Conservation (phyloP, 1,140 invertebrate genomes). For the Nomia melanderi region DNA sequence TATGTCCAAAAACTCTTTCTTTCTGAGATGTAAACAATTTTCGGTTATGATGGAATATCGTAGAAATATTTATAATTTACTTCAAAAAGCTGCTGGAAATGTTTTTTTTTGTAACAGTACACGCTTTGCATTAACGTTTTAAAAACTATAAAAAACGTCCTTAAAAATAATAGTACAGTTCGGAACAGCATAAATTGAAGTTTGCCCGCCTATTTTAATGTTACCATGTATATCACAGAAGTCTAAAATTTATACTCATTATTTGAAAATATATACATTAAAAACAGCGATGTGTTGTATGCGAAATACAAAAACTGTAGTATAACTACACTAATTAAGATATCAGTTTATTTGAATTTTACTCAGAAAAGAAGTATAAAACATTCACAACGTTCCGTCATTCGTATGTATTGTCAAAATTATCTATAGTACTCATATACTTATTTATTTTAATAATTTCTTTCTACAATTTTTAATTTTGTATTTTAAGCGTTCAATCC, state of each 20-base stretch:
- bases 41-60: too few relatives aligned
- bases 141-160: too few relatives aligned
- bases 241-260: neutral
- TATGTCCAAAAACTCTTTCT: too few relatives aligned
- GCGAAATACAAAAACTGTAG: neutral
- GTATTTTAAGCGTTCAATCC: too few relatives aligned
- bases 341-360: conserved; percentile 5
- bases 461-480: neutral
- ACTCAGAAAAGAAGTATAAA: conserved; percentile 13
- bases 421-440: neutral
- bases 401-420: conserved; percentile 1
- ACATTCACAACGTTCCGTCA: conserved; percentile 19
- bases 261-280: neutral
- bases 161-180: too few relatives aligned
- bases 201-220: too few relatives aligned
- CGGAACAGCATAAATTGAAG: too few relatives aligned
- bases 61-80: too few relatives aligned
- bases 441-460: conserved; percentile 20
- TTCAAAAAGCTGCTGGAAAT: too few relatives aligned
- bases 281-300: neutral
- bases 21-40: too few relatives aligned
- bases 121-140: too few relatives aligned
- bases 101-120: too few relatives aligned
- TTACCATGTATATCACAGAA: neutral
- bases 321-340: neutral